These are phyloP conservation scores for Talpa occidentalis DNA, from an alignment of 2,113 vertebrate species.

Conservation along the genomic window DNA sequence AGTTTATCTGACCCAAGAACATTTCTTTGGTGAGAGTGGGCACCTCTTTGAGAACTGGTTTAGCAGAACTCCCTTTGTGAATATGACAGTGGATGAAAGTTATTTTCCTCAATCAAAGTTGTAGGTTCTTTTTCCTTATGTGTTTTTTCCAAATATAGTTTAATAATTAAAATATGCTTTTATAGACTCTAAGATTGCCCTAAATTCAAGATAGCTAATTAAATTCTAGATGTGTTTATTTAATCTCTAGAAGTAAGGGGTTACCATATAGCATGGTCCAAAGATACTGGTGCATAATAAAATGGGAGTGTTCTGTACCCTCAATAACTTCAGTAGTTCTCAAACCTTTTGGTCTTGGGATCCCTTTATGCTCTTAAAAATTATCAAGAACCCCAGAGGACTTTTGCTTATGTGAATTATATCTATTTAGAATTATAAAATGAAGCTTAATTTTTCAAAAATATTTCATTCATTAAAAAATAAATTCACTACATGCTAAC, in stretches of 20 bases:
- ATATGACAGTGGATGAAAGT: neutral
- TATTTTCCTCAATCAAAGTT: neutral
- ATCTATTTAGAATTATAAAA: neutral
- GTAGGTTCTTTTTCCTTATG: neutral
- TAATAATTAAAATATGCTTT: neutral
- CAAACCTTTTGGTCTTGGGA: neutral
- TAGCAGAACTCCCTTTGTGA: neutral
- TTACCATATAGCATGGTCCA: neutral
- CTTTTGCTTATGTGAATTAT: neutral
- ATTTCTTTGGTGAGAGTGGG: neutral
- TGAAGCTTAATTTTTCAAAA: constrained; percentile 1
- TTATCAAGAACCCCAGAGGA: neutral
- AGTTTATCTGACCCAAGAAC: neutral
- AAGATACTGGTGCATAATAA: neutral
- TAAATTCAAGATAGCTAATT: neutral
- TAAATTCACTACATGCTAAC: neutral
- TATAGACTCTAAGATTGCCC: neutral
- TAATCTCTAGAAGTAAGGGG: neutral
- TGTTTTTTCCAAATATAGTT: neutral
- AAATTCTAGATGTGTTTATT: neutral
- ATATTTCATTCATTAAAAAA: neutral
- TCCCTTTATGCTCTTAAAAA: neutral
- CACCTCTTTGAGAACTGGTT: neutral
- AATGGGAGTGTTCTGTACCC: no score
- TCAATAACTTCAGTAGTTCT: neutral